phyloP scores from a whole-genome alignment of 1,140 invertebrate genomes.

The Dendrolimus punctatus region DNA sequence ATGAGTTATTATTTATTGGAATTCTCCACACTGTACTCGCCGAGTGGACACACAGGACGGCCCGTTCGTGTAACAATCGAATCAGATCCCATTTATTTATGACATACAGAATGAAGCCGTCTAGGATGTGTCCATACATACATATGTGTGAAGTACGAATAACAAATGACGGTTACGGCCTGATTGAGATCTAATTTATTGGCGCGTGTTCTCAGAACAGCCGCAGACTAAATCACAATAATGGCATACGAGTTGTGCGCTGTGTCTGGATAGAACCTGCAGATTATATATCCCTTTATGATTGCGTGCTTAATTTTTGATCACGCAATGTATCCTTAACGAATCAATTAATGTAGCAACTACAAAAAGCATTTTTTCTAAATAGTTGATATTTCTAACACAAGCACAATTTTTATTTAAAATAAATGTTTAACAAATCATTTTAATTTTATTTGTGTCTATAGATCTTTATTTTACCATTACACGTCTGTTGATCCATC shows the following conservation, averaged over 20 bases:
- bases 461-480: too few relatives aligned
- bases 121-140: conserved; percentile 8
- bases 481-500: too few relatives aligned
- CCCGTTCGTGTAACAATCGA: background rate
- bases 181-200: conserved; percentile 66
- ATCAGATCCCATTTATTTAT: conserved; percentile 3
- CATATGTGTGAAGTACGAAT: conserved; percentile 30
- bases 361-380: too few relatives aligned
- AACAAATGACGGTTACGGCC: conserved; percentile 51
- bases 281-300: conserved; percentile 18
- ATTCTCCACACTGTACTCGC: too few relatives aligned
- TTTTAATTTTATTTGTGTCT: too few relatives aligned
- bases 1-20: too few relatives aligned
- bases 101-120: conserved; percentile 12
- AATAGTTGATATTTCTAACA: too few relatives aligned
- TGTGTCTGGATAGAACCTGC: conserved; percentile 19
- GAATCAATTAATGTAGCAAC: too few relatives aligned
- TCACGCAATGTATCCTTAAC: too few relatives aligned
- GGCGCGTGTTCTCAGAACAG: conserved; percentile 50
- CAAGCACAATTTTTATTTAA: too few relatives aligned
- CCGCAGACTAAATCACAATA: conserved; percentile 59
- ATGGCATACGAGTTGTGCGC: conserved; percentile 36
- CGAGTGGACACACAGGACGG: background rate
- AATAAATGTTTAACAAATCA: too few relatives aligned
- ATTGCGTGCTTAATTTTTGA: conserved; percentile 1